Evolutionary conservation across 2,113 vertebrate species (phyloP).

Genomic region (Mastomys coucha): DNA sequence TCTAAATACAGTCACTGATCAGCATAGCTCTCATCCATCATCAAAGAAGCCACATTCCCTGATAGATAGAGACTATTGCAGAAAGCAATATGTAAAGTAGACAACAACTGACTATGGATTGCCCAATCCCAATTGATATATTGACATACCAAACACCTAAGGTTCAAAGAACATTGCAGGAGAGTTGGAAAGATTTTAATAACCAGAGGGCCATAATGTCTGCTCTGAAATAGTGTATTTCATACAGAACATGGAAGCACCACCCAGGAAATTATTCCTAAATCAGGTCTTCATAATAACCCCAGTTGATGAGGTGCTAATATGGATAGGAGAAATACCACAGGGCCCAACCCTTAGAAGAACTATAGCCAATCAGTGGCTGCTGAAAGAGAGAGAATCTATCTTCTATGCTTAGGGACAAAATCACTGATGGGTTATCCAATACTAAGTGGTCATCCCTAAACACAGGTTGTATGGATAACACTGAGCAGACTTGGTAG

Average conservation of each 20-base stretch:
- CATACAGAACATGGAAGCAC: background rate
- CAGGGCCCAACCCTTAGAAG: background rate
- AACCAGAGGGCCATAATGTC: background rate
- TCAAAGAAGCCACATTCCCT: background rate
- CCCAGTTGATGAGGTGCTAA: background rate
- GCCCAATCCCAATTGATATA: background rate
- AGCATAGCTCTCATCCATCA: background rate
- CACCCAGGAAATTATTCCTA: background rate
- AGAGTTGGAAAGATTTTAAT: background rate
- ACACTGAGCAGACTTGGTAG: background rate
- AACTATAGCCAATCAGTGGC: background rate
- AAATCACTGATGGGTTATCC: background rate
- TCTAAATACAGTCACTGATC: background rate
- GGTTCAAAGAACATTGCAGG: background rate
- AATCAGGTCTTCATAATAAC: background rate
- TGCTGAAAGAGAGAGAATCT: background rate
- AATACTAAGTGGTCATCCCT: background rate
- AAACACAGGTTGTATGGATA: background rate
- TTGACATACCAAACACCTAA: background rate
- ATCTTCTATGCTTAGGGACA: background rate
- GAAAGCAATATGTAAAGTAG: background rate
- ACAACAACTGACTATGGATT: background rate
- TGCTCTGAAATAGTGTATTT: background rate
- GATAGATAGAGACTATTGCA: background rate
- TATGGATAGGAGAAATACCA: background rate